phyloP scores from a whole-genome alignment of 1,140 invertebrate species.

The Antheraea pernyi region DNA sequence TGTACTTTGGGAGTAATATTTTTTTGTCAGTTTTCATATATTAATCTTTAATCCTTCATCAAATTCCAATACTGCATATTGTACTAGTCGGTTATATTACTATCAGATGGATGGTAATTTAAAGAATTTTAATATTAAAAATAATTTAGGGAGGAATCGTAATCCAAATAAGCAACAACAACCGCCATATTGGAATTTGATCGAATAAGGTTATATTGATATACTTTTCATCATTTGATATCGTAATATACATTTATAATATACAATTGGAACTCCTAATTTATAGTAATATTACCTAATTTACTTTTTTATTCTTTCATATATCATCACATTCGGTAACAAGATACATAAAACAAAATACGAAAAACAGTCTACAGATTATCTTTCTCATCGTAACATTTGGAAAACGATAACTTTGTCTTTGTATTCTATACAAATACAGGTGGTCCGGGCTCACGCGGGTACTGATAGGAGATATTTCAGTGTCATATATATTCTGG shows the following conservation, averaged over 20 bases:
- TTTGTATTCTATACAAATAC: background rate
- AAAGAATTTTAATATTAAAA: background rate
- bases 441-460: background rate
- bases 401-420: slow-evolving; percentile 1
- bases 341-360: slow-evolving; percentile 51
- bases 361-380: slow-evolving; percentile 65
- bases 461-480: background rate
- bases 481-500: background rate
- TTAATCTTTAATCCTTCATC: background rate
- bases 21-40: background rate
- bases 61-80: slow-evolving; percentile 3
- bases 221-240: slow-evolving; percentile 45
- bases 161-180: background rate
- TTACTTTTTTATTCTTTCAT: slow-evolving; percentile 43
- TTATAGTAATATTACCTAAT: slow-evolving; percentile 65
- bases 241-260: slow-evolving; percentile 73
- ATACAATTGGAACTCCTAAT: slow-evolving; percentile 79
- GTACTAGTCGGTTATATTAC: too few species aligned
- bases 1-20: background rate
- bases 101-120: background rate
- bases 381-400: slow-evolving; percentile 21
- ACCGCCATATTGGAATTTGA: slow-evolving; percentile 1
- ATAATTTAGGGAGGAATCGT: background rate
- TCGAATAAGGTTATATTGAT: slow-evolving; percentile 2
- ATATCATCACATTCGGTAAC: slow-evolving; percentile 77